These are phyloP conservation scores for Intellagama lesueurii DNA, from an alignment of 2,797 vertebrate species.

Conservation along the genomic window DNA sequence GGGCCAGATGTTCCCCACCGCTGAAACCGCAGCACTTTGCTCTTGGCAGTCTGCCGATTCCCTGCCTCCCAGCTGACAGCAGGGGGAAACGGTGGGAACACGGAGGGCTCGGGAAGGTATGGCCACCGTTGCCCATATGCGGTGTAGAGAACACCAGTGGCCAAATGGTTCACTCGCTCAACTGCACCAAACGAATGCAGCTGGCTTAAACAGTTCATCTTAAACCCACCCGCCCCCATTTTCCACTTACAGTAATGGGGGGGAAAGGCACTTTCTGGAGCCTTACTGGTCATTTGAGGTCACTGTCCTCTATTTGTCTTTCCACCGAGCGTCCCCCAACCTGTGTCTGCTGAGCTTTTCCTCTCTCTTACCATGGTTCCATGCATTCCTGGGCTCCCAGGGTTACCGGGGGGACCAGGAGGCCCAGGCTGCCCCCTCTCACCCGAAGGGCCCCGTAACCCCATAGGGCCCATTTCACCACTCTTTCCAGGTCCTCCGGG, in stretches of 20 bases:
- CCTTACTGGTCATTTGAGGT: no score
- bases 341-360: rapidly evolving
- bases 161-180: background rate
- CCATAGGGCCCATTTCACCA: constrained; percentile 86
- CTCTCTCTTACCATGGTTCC: constrained; percentile 87
- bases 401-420: constrained; percentile 80
- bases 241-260: no score
- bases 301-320: no score
- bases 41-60: no score
- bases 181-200: background rate
- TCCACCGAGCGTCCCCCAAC: background rate
- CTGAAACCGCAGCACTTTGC: no score
- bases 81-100: background rate
- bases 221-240: no score
- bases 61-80: background rate
- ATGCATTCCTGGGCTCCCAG: constrained; percentile 83
- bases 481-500: constrained; percentile 87
- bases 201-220: no score
- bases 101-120: background rate
- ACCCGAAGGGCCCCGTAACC: constrained; percentile 87
- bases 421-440: constrained; percentile 87
- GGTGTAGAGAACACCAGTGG: background rate
- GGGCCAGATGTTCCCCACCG: no score
- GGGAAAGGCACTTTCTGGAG: no score
- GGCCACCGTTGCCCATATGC: no score